These are phyloP conservation scores for Lota lota DNA, from an alignment of 2,113 vertebrate genomes.

Conservation along the genomic window DNA sequence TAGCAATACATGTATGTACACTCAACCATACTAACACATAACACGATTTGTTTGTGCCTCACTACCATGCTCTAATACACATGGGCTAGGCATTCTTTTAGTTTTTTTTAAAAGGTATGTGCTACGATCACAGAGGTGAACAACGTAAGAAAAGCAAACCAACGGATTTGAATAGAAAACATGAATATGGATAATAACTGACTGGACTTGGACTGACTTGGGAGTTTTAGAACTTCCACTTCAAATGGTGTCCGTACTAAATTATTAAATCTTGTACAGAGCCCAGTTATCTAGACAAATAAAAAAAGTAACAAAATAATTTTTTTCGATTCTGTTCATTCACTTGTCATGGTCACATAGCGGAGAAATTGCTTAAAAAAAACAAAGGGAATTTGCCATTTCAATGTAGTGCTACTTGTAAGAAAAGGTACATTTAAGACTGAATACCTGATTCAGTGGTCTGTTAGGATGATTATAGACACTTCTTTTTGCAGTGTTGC, in stretches of 20 bases:
- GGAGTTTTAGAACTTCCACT: constrained; percentile 14
- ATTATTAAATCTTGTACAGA: neutral
- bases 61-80: constrained; percentile 24
- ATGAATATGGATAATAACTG: constrained; percentile 1
- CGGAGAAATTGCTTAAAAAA: no score
- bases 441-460: neutral
- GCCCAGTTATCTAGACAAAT: neutral
- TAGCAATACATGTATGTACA: constrained; percentile 42
- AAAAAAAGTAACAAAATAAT: no score
- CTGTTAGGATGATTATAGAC: constrained; percentile 18
- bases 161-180: constrained; percentile 7
- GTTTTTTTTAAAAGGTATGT: neutral
- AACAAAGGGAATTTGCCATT: neutral
- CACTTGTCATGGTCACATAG: no score
- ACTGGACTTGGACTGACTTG: neutral
- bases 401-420: neutral
- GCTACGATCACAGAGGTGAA: neutral
- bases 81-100: neutral
- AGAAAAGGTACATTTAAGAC: neutral
- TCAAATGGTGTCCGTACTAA: constrained; percentile 1
- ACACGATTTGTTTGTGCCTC: constrained; percentile 36
- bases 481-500: constrained; percentile 1
- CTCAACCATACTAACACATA: constrained; percentile 24
- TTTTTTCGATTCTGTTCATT: no score
- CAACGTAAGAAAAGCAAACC: constrained; percentile 13